A percentile compares a stretch with the other conserved stretches of the same genome.
Conservation (phyloP, 2,888 invertebrate genomes). For the Mythimna pallens region DNA sequence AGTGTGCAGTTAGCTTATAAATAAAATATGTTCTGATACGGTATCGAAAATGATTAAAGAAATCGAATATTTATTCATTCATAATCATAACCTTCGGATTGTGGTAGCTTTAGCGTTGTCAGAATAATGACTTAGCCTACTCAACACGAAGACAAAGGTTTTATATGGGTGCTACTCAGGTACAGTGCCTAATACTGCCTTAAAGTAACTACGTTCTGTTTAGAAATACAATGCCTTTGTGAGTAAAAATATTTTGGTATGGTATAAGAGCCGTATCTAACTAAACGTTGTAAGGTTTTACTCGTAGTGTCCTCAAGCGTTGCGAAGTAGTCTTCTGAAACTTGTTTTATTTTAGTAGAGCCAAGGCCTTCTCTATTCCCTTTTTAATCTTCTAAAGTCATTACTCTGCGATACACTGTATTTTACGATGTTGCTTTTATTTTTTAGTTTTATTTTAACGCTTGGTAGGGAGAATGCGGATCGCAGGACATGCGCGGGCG, state of each 20-base stretch:
- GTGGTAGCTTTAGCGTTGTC: constrained; percentile 12
- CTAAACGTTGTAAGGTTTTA: constrained; percentile 34
- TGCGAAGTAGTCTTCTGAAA: constrained; percentile 50
- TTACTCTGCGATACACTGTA: constrained; percentile 79
- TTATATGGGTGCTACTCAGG: not conserved
- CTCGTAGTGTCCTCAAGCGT: constrained; percentile 45
- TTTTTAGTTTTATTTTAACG: constrained; percentile 85
- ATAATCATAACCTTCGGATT: constrained; percentile 4
- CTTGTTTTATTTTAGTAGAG: constrained; percentile 59
- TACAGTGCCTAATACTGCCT: not conserved
- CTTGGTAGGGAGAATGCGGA: constrained; percentile 87
- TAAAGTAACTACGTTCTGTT: constrained; percentile 1
- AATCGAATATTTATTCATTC: constrained; percentile 43
- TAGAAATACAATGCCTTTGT: constrained; percentile 21
- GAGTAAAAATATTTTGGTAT: constrained; percentile 29
- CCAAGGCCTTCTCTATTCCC: constrained; percentile 77
- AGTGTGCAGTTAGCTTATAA: constrained; percentile 66
- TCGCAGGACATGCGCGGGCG: constrained; percentile 89
- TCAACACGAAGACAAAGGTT: constrained; percentile 8
- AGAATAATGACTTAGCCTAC: not conserved
- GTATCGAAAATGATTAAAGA: constrained; percentile 52
- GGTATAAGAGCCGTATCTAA: constrained; percentile 39
- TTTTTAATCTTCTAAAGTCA: constrained; percentile 76
- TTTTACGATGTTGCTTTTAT: constrained; percentile 82
- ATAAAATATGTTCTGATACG: constrained; percentile 55